phyloP scores from a whole-genome alignment of 2,888 invertebrate genomes.

The Ochlodes sylvanus region DNA sequence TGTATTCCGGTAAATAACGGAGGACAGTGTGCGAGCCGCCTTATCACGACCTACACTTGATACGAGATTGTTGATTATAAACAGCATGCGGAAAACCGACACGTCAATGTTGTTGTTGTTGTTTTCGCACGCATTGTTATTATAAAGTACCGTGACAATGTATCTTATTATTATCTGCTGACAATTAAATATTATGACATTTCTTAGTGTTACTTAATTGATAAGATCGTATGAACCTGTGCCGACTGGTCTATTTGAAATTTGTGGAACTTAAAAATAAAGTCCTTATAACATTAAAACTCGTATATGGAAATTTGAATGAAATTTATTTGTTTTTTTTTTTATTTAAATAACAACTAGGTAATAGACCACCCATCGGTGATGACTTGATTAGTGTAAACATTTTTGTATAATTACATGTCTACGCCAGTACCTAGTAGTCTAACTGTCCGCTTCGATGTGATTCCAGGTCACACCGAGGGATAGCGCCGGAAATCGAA shows the following conservation, averaged over 20 bases:
- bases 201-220: neutral
- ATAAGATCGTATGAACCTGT: neutral
- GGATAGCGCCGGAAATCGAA: constrained; percentile 4
- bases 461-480: constrained; percentile 4
- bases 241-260: neutral
- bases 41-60: neutral
- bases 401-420: too few species aligned
- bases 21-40: neutral
- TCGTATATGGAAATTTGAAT: too few species aligned
- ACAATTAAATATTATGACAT: neutral
- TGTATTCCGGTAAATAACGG: neutral
- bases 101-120: too few species aligned
- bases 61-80: neutral
- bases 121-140: too few species aligned
- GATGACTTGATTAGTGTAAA: too few species aligned
- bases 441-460: neutral
- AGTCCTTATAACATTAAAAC: too few species aligned
- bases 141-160: neutral
- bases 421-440: too few species aligned
- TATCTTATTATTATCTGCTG: neutral
- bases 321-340: too few species aligned
- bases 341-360: too few species aligned
- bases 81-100: neutral
- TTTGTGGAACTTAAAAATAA: neutral
- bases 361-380: too few species aligned